Evolutionary conservation across 2,888 invertebrate genomes (phyloP).

Genomic region (Lepidochitona cinerea): DNA sequence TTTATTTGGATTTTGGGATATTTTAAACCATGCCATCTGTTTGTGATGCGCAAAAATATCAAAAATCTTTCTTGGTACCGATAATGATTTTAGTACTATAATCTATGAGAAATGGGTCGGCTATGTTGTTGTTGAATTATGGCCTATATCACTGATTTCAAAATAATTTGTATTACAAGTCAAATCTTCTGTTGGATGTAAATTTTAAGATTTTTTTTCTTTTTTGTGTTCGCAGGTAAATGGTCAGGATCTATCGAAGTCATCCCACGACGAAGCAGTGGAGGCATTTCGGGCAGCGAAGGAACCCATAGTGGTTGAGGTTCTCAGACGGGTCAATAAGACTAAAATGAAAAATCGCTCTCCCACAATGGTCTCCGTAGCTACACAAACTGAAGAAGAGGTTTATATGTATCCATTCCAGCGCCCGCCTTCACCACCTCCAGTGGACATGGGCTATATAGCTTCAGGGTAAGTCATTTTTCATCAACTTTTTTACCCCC

Average conservation of each 20-base stretch:
- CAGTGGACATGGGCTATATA: constrained; percentile 10
- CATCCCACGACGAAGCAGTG: constrained; percentile 70
- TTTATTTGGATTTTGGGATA: too few species aligned
- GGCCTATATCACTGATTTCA: too few species aligned
- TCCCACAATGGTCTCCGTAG: constrained; percentile 66
- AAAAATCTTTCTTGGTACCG: too few species aligned
- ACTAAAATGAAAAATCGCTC: constrained; percentile 49
- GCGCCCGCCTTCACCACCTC: constrained; percentile 60
- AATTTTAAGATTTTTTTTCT: constrained; percentile 5
- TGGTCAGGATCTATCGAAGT: constrained; percentile 69
- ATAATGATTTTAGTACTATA: too few species aligned
- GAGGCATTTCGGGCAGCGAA: constrained; percentile 69
- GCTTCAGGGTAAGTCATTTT: background rate
- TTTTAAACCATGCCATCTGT: too few species aligned
- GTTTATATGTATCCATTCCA: constrained; percentile 50
- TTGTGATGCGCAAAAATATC: too few species aligned
- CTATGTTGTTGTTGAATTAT: too few species aligned
- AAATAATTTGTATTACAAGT: too few species aligned
- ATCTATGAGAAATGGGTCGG: too few species aligned
- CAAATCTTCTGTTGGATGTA: too few species aligned
- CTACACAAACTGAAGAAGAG: constrained; percentile 68
- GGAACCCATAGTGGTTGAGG: constrained; percentile 70
- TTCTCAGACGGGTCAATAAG: constrained; percentile 62
- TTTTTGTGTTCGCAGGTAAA: constrained; percentile 63
- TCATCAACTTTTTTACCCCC: too few species aligned